Percentiles rank a stretch among this genome's conserved stretches.
Conservation (phyloP, 2,113 vertebrate species). For the Rhinoptilus africanus region DNA sequence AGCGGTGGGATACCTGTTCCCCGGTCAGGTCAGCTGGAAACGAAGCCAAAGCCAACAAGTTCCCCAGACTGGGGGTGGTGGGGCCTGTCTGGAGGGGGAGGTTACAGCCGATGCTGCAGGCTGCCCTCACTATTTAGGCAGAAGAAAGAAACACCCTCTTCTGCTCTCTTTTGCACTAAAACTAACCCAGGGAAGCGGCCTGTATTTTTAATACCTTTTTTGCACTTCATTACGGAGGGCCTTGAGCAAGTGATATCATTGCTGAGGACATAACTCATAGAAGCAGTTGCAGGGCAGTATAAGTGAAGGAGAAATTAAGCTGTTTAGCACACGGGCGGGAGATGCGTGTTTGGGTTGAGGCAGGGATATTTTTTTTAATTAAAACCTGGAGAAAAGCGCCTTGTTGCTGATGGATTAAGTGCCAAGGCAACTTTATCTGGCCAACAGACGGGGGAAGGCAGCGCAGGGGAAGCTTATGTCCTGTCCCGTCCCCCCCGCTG, state of each 20-base stretch:
- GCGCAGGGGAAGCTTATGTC: neutral
- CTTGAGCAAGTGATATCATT: neutral
- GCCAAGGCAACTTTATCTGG: neutral
- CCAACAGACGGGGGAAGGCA: neutral
- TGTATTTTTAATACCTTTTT: conserved; percentile 2
- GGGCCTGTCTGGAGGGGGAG: neutral
- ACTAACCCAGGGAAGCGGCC: neutral
- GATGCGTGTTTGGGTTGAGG: neutral
- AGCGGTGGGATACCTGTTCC: conserved; percentile 6
- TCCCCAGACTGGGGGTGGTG: neutral
- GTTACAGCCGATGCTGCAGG: neutral
- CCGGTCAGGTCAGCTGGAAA: conserved; percentile 51
- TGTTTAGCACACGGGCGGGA: neutral
- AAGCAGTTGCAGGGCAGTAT: neutral
- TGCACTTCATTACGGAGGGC: neutral
- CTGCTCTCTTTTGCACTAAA: neutral
- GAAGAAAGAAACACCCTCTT: neutral
- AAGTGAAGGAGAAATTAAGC: neutral
- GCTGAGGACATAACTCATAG: neutral
- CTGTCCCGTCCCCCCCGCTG: neutral
- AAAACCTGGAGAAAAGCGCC: neutral
- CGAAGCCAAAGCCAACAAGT: neutral
- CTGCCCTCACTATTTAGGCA: neutral
- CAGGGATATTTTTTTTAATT: neutral
- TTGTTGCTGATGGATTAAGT: neutral